Percentiles rank a stretch among this genome's conserved stretches.
These are phyloP conservation scores for Syngnathus acus DNA, from an alignment of 2,797 vertebrate genomes.

Conservation along the genomic window DNA sequence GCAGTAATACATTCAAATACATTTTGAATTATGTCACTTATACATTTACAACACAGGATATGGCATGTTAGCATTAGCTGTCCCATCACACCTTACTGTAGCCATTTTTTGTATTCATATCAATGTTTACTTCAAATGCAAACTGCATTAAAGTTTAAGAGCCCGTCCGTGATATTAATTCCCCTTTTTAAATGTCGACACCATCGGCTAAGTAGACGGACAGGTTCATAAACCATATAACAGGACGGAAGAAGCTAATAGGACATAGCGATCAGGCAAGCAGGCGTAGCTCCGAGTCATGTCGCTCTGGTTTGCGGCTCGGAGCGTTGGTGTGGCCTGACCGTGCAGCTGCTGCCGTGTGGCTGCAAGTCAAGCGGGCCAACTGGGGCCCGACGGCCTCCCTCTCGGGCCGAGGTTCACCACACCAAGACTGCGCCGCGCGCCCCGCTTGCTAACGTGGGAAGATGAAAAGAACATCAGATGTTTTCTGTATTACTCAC, in stretches of 20 bases:
- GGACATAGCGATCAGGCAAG: slow-evolving; percentile 23
- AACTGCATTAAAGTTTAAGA: neutral
- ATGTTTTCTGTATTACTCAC: slow-evolving; percentile 55
- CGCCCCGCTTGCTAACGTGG: slow-evolving; percentile 42
- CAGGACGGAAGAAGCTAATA: slow-evolving; percentile 24
- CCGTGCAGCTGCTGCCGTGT: slow-evolving; percentile 59
- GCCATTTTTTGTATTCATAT: neutral
- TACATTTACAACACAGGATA: slow-evolving; percentile 21
- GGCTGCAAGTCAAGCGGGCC: slow-evolving; percentile 51
- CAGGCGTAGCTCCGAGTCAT: slow-evolving; percentile 29
- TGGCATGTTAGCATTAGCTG: slow-evolving; percentile 10
- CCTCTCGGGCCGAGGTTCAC: slow-evolving; percentile 45
- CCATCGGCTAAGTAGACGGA: slow-evolving; percentile 5
- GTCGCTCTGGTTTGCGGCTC: slow-evolving; percentile 57
- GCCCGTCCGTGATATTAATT: neutral
- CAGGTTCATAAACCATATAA: slow-evolving; percentile 13
- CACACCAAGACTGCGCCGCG: slow-evolving; percentile 46
- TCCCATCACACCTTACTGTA: slow-evolving; percentile 7
- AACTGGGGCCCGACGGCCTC: slow-evolving; percentile 35
- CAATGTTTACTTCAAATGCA: neutral
- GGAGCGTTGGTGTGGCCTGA: slow-evolving; percentile 41
- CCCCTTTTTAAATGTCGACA: neutral
- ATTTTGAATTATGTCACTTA: slow-evolving; percentile 1
- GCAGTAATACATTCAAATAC: slow-evolving; percentile 10
- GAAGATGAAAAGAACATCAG: slow-evolving; percentile 57